Evolutionary conservation across 2,888 invertebrate genomes (phyloP), one percentile per base, ranked within the genome.

Genomic region (Ypsolopha sequella): DNA sequence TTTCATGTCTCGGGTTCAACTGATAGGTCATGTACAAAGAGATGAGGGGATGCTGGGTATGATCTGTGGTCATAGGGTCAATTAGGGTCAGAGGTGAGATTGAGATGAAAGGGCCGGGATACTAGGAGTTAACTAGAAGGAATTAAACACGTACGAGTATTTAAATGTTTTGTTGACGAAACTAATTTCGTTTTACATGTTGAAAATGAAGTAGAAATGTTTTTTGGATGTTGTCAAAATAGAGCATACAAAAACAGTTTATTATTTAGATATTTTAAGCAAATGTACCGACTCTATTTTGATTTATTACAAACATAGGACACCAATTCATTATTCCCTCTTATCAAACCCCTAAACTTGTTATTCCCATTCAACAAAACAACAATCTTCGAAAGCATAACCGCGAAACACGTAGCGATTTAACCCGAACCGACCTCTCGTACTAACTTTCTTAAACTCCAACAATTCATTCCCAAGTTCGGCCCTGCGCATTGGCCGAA

Each of bases 401-500:
- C 57, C 53, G 47, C 56, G 54, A 61, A 68, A 70, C 62, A 66
- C 70, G 49, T 70, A 70, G 69, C 68, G 65, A 72, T 67, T 63
- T 67, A 61, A 67, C 67, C 70, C 66, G 66, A 69, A 70, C 64
- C 63, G 59, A 71, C 66, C 69, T 69, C 68, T 68, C 13, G 34
- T 24, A 9, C 39, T 57, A 73, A 74, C 66, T 76, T 73, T 66
- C 56, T 59, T 24, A 58, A 68, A 75, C 70, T 70, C 62, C 65
- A 72, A 76, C 76, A 72, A 74, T 72, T 69, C 70, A 69, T 70
- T 66, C 63, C 60, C 58, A 68, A 81, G 76, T 84, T 75, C 78
- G 72, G 70, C 77, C 80, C 84, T 80, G 82, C 76, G 80, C 73
- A 75, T 75, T 82, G 86, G 84, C 71, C 76, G 78, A 76, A 71